Conservation (phyloP, 2,888 invertebrate genomes). For the Lottia scabra region DNA sequence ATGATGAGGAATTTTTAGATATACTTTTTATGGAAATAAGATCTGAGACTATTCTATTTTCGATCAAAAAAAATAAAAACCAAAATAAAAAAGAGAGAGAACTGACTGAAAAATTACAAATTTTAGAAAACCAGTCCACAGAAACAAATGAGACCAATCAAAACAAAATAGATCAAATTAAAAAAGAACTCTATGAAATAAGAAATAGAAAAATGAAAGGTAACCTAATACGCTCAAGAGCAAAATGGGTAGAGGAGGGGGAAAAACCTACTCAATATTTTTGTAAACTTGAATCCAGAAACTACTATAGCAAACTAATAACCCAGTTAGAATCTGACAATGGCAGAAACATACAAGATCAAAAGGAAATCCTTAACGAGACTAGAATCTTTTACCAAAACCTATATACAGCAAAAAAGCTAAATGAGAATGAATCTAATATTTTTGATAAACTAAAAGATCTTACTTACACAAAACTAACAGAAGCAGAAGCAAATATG, state of each 20-base stretch:
- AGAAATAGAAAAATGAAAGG: background rate
- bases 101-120: too few relatives aligned
- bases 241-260: background rate
- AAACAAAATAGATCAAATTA: too few relatives aligned
- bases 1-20: constrained; percentile 22
- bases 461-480: too few relatives aligned
- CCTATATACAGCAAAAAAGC: too few relatives aligned
- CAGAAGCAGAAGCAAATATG: too few relatives aligned
- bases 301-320: background rate
- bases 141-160: too few relatives aligned
- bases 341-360: background rate
- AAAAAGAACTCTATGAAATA: too few relatives aligned
- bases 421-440: too few relatives aligned
- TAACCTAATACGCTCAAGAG: background rate
- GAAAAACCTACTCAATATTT: background rate
- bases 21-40: constrained; percentile 10
- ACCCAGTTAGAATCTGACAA: background rate
- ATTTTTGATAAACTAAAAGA: too few relatives aligned
- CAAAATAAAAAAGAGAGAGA: background rate
- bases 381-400: too few relatives aligned
- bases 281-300: background rate
- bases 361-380: too few relatives aligned
- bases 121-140: too few relatives aligned
- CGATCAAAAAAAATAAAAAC: constrained; percentile 6
- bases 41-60: constrained; percentile 5